Percentiles rank a stretch among this genome's conserved stretches.
These are phyloP conservation scores for Heliconius eleuchia DNA, from an alignment of 1,140 invertebrate genomes.

Conservation along the genomic window DNA sequence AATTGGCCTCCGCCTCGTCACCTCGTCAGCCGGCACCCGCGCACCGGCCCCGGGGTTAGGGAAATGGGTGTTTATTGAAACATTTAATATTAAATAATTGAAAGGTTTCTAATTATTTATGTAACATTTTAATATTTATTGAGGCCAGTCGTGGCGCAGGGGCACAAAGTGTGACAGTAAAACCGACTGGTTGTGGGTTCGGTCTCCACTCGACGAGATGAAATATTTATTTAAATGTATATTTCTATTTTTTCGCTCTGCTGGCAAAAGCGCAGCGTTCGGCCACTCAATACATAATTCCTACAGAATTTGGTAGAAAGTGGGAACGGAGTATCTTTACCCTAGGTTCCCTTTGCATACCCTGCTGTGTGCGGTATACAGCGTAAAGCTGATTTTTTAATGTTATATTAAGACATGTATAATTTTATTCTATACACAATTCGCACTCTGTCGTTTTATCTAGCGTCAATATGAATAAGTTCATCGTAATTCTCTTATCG, in stretches of 20 bases:
- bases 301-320: too few relatives aligned
- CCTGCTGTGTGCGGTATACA: not conserved
- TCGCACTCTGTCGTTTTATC: slow-evolving; percentile 6
- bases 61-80: not conserved
- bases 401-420: not conserved
- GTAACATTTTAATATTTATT: not conserved
- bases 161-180: too few relatives aligned
- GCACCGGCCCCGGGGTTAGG: not conserved
- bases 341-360: not conserved
- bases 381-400: not conserved
- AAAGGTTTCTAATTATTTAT: not conserved
- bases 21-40: not conserved
- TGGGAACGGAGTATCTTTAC: too few relatives aligned
- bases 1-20: not conserved
- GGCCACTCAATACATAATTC: not conserved
- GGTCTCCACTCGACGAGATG: not conserved
- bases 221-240: not conserved
- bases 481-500: slow-evolving; percentile 13
- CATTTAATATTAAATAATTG: not conserved
- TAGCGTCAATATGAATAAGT: slow-evolving; percentile 11
- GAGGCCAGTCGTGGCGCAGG: too few relatives aligned
- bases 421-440: not conserved
- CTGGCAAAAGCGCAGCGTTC: not conserved
- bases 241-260: too few relatives aligned
- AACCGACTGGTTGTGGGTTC: not conserved